phyloP scores from a whole-genome alignment of 2,888 invertebrate genomes.

The Lordiphosa andalusiaca region DNA sequence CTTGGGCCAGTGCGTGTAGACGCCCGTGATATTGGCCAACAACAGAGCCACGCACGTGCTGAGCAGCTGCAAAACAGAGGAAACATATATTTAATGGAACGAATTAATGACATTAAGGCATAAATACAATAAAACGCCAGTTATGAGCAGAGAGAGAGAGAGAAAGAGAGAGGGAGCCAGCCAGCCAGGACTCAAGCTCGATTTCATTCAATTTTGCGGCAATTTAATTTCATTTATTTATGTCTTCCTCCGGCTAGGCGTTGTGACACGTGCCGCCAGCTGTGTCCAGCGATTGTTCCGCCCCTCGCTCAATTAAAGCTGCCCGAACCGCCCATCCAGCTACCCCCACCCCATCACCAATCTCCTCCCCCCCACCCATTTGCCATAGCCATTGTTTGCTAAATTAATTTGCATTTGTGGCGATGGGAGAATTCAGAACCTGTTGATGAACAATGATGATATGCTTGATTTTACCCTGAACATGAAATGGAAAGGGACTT shows the following conservation, averaged over 20 bases:
- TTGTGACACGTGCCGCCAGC: slow-evolving; percentile 28
- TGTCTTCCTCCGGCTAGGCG: slow-evolving; percentile 20
- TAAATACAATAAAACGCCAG: slow-evolving; percentile 43
- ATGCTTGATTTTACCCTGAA: slow-evolving; percentile 9
- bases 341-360: too few species aligned
- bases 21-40: slow-evolving; percentile 91
- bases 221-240: slow-evolving; percentile 68
- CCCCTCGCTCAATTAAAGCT: slow-evolving; percentile 29
- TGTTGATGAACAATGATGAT: slow-evolving; percentile 51
- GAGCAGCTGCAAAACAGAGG: slow-evolving; percentile 63
- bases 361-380: too few species aligned
- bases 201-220: slow-evolving; percentile 69
- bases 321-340: neutral
- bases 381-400: slow-evolving; percentile 26
- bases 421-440: slow-evolving; percentile 24
- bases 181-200: slow-evolving; percentile 17
- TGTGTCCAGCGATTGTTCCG: slow-evolving; percentile 13
- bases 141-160: slow-evolving; percentile 19
- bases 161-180: neutral
- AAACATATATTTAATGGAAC: slow-evolving; percentile 1
- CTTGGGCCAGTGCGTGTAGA: slow-evolving; percentile 94
- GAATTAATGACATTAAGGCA: slow-evolving; percentile 41
- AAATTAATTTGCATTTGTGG: slow-evolving; percentile 41
- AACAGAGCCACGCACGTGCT: slow-evolving; percentile 84
- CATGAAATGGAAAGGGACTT: slow-evolving; percentile 1